Base-by-base conservation (phyloP, 2,113 vertebrate genomes). In the Pyxicephalus adspersus region DNA sequence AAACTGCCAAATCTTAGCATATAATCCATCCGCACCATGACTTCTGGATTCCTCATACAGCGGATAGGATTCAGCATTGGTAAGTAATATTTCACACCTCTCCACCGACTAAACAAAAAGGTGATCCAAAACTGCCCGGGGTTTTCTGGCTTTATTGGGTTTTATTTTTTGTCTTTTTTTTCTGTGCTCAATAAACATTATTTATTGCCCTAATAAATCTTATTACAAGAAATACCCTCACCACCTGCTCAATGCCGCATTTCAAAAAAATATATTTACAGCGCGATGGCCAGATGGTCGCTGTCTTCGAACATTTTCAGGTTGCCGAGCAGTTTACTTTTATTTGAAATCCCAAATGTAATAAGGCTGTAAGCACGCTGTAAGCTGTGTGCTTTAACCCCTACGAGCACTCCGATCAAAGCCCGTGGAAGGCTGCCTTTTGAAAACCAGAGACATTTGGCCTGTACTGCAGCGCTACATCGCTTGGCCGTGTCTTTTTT, bases 211-310 rank as follows among this genome's bases (percentile, higher is more conserved):
- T 85, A 38, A 82, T 73, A 61, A 80, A 38, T 72, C 20, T 87
- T 84, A 26, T 60, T 60, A 9, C 51, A 28, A n/a, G 64, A 50
- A 64, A 67, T 29, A 58, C 51, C 67, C 64, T 75, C 15, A 74
- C 65, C 76, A 25, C 28, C 73, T 72, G 78, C 52, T 83, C 83
- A 63, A 54, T 78, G 80, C 84, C 76, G 29, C 73, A 79, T 61
- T 82, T 83, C 61, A 83, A 83, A 85, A 80, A 72, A 80, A 72
- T 0, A 75, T 83, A 85, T 75, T 31, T 85, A 67, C 66, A 76
- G 83, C 25, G 68, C 51, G 63, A 82, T 71, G 86, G 87, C 75
- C 86, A 90, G 87, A 85, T 86, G 87, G 85, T 11, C 55, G n/a
- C 0, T 0, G 84, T 68, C 63, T 71, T 29, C 57, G 64, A 61